Evolutionary conservation across 2,113 vertebrate genomes (phyloP), one percentile per base, ranked within the genome.

Genomic region (Pampusana beccarii): DNA sequence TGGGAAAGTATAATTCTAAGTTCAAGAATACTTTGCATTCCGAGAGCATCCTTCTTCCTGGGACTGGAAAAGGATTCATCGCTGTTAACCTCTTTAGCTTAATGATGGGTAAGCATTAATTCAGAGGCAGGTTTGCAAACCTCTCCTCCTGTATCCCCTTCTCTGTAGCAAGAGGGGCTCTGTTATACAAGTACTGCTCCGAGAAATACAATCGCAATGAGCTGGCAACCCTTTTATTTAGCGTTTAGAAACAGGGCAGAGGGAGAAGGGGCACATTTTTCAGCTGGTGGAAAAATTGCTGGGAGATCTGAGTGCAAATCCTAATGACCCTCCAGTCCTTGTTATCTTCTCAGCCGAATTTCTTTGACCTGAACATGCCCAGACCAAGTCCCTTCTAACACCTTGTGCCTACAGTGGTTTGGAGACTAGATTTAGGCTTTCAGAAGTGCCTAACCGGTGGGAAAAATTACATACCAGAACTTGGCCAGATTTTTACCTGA

Each of bases 281-380:
- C 57, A 53, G 16, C 15, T 13, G 5, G 5, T 56, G 46, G 57
- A 29, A 67, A 71, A 54, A 64, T 26, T 58, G 25, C 42, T 28
- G 18, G 6, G 17, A 72, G 5, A 40, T 36, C 44, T 24, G 29
- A 2, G 48, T 17, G 2, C 21, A 6, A 19, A 6, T 48, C 19
- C 46, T 4, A 25, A 29, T 4, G 58, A 54, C 18, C 31, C 12
- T 71, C 16, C 34, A 25, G 23, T 2, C 24, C 34, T n/a, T 48
- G 33, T 80, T 46, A 38, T 19, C n/a, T 26, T 33, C 51, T 29
- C 57, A n/a, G 53, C 0, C 14, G 29, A 46, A 36, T 31, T 36
- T 40, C 51, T 54, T 29, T 8, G 24, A 29, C 38, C 11, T 0
- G 0, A 54, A 31, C 16, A 2, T 5, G 0, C 7, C 38, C 54